Percentiles rank a stretch among this genome's conserved stretches.
Conservation (phyloP, 2,888 invertebrate species). For the Euplagia quadripunctaria region DNA sequence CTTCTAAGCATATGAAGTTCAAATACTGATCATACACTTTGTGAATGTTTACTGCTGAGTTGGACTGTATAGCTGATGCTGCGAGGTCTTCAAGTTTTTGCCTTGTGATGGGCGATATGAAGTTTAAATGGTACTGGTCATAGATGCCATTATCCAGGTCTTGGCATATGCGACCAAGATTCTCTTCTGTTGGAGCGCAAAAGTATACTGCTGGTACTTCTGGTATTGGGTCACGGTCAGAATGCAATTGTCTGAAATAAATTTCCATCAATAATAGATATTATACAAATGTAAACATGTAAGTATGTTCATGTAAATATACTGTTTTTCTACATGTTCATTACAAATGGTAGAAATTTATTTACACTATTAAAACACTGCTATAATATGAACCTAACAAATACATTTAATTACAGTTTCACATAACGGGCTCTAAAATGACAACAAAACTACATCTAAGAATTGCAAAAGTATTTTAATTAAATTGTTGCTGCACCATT, state of each 20-base stretch:
- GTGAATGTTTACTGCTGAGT: conserved; percentile 96
- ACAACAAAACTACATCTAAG: too few species aligned
- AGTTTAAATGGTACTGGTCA: conserved; percentile 98
- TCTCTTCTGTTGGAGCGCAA: conserved; percentile 98
- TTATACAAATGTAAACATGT: not conserved
- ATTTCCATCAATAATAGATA: not conserved
- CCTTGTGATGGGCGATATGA: conserved; percentile 97
- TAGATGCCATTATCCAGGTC: conserved; percentile 96
- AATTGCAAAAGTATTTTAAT: too few species aligned
- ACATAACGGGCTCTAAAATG: too few species aligned
- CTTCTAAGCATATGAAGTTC: conserved; percentile 99
- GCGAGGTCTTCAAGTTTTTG: conserved; percentile 98
- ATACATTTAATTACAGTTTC: too few species aligned
- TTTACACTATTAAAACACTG: not conserved
- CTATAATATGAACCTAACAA: not conserved
- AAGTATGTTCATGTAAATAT: not conserved
- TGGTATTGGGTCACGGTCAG: conserved; percentile 96
- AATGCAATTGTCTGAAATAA: conserved; percentile 92
- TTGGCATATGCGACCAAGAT: conserved; percentile 96
- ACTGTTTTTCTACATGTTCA: too few species aligned
- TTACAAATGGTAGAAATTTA: too few species aligned
- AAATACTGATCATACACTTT: conserved; percentile 99
- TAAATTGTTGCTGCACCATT: too few species aligned
- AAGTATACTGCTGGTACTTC: conserved; percentile 99
- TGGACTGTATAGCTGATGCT: conserved; percentile 95